Base-by-base conservation (phyloP, 2,797 vertebrate genomes). In the Myotis pilosus region DNA sequence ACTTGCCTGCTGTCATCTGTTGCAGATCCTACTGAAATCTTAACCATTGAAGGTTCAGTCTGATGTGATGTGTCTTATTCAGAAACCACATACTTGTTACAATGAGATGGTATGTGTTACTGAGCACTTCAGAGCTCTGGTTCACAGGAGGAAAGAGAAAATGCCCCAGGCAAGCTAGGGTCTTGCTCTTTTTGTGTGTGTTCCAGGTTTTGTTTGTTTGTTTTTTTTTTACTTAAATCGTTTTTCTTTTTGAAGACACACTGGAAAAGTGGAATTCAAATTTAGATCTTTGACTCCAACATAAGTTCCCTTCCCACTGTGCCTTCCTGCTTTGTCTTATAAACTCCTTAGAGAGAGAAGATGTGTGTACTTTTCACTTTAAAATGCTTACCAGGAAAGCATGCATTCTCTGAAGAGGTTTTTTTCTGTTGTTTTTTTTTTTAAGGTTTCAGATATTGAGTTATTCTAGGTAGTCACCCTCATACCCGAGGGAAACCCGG, bases 1-100 rank as follows among this genome's bases (percentile, higher is more conserved):
- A 96, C 92, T 96, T 92, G 93, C 95, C 80, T 96, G 85, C 92
- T 96, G 86, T 96, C 97, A 94, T 97, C 96, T 95, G 96, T 96
- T 95, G 79, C 93, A 82, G 92, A 96, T 90, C 94, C 90, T 89
- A 33, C 95, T 72, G 75, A 96, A 95, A 96, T 95, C 87, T 96
- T 96, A 97, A 95, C 92, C 87, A 78, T 74, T 72, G 79, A 84
- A 36, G 82, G 79, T 83, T 88, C 71, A 82, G 33, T 93, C 85
- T 94, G 55, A 72, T 92, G 89, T 47, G 85, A 89, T 91, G 84
- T 84, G 69, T 92, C 57, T 53, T 94, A 33, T 74, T 89, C 87
- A 53, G 87, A 91, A 96, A 62, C 49, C 81, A 47, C 88, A 22
- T 71, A 69, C 82, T 94, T 95, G 36, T 96, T 96, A 60, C 53